Conservation (phyloP, 2,113 vertebrate genomes). For the Microcebus murinus region DNA sequence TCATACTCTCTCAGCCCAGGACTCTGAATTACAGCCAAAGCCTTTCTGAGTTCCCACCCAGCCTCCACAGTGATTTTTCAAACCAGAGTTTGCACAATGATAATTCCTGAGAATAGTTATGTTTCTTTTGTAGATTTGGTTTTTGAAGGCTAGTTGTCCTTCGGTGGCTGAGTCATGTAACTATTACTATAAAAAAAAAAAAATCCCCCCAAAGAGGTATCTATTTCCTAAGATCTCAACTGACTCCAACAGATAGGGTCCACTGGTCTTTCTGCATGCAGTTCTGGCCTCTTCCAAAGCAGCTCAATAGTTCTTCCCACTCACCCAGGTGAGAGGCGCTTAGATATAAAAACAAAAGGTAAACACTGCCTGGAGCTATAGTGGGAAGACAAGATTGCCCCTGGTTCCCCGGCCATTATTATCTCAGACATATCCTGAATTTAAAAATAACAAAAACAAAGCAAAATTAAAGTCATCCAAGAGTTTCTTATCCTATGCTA, state of each 20-base stretch:
- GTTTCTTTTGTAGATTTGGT: neutral
- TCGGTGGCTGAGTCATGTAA: neutral
- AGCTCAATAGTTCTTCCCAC: neutral
- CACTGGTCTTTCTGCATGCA: neutral
- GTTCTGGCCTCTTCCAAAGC: neutral
- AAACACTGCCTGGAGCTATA: neutral
- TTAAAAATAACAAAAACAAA: conserved; percentile 36
- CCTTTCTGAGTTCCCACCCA: neutral
- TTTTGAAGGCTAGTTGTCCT: neutral
- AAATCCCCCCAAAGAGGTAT: neutral
- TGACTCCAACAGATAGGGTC: neutral
- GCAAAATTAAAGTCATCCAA: neutral
- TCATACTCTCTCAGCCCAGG: neutral
- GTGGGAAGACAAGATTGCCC: too few relatives aligned
- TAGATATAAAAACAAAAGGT: neutral
- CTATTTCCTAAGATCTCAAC: neutral
- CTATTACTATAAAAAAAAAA: neutral
- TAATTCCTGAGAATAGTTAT: neutral
- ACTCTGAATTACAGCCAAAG: neutral
- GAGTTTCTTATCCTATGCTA: neutral
- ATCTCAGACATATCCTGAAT: neutral
- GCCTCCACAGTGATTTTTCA: neutral
- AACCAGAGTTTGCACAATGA: neutral
- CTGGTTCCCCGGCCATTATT: neutral
- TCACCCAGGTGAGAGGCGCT: neutral